These are phyloP conservation scores for Psittacula echo DNA, from an alignment of 2,797 vertebrate genomes.

Conservation along the genomic window DNA sequence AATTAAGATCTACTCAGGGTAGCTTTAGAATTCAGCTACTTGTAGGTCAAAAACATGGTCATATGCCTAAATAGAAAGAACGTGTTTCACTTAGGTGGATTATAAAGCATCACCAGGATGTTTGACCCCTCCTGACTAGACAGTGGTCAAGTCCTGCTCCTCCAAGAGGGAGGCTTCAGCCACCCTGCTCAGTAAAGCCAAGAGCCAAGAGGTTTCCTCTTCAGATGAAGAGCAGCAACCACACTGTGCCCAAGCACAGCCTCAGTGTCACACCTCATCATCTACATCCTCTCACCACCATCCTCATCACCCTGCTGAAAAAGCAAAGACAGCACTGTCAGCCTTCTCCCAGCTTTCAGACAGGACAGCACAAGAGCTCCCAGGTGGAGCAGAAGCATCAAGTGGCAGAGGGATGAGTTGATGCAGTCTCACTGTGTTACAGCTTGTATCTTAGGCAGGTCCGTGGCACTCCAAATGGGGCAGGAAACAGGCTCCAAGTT, in stretches of 20 bases:
- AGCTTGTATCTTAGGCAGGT: rapidly evolving
- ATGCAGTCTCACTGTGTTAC: neutral
- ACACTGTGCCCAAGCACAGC: rapidly evolving
- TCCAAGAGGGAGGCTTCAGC: neutral
- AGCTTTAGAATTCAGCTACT: neutral
- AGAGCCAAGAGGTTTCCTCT: neutral
- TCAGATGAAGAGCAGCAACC: neutral
- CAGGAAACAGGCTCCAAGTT: neutral
- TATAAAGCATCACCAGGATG: neutral
- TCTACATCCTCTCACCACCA: neutral
- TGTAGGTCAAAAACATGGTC: neutral
- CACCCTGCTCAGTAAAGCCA: neutral
- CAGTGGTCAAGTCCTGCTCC: neutral
- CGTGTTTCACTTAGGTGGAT: neutral
- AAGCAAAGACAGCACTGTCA: rapidly evolving
- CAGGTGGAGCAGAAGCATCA: neutral
- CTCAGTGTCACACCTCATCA: neutral
- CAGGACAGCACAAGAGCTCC: neutral
- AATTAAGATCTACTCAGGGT: neutral
- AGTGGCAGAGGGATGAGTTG: neutral
- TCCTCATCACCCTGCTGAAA: neutral
- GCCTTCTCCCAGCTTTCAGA: neutral
- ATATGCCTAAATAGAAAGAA: neutral
- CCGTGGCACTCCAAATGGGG: rapidly evolving
- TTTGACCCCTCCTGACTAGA: neutral